These are phyloP conservation scores for Zonitis immaculata DNA, from an alignment of 2,888 invertebrate genomes.

Conservation along the genomic window DNA sequence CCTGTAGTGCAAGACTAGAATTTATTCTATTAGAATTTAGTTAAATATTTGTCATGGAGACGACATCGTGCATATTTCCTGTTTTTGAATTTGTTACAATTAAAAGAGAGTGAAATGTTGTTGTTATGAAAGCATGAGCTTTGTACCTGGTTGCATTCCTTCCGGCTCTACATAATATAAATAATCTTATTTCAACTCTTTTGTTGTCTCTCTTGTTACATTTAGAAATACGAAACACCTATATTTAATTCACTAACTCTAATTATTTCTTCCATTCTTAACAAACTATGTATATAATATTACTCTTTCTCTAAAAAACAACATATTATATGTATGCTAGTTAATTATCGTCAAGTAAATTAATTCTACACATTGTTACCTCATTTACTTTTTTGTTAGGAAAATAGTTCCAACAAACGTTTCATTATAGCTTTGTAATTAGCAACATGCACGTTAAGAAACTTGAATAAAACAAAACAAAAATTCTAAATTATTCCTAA, in stretches of 20 bases:
- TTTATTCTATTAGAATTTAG: no score
- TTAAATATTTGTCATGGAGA: no score
- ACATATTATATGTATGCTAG: slow-evolving; percentile 18
- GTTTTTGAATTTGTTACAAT: neutral
- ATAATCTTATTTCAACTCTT: slow-evolving; percentile 37
- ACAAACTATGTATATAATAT: no score
- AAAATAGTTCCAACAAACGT: slow-evolving; percentile 1
- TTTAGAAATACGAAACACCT: slow-evolving; percentile 32
- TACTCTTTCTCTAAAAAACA: no score
- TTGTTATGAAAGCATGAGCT: slow-evolving; percentile 6
- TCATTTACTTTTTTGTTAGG: slow-evolving; percentile 4
- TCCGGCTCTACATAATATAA: slow-evolving; percentile 35
- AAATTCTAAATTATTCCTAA: no score
- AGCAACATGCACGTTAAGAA: neutral
- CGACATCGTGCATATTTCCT: neutral
- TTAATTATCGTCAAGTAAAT: slow-evolving; percentile 21
- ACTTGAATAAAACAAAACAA: no score
- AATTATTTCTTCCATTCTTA: slow-evolving; percentile 31
- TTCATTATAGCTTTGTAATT: neutral
- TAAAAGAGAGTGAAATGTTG: neutral
- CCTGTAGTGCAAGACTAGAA: no score
- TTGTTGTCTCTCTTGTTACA: slow-evolving; percentile 33
- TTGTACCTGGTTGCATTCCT: slow-evolving; percentile 32
- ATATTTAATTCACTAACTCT: slow-evolving; percentile 34
- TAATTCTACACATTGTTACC: slow-evolving; percentile 19